Percentiles rank a stretch among this genome's conserved stretches.
Conservation (phyloP, 2,113 vertebrate genomes). For the Myotis lucifugus region DNA sequence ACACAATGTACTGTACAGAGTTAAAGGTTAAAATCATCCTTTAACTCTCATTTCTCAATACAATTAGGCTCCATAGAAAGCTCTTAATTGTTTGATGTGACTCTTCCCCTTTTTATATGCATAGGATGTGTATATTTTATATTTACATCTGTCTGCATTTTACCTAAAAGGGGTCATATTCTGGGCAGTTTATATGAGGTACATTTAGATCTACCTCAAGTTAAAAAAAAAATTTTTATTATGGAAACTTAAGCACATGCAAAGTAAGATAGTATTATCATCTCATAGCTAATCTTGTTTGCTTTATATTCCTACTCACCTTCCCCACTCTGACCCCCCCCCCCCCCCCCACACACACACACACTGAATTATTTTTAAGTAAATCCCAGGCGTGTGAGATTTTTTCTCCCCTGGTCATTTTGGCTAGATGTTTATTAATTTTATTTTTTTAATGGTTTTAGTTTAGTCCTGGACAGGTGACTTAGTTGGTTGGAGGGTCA, state of each 20-base stretch:
- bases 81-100: background rate
- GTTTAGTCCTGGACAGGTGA: background rate
- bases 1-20: background rate
- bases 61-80: background rate
- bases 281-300: background rate
- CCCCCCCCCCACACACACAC: background rate
- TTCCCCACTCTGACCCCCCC: background rate
- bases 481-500: background rate
- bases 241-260: background rate
- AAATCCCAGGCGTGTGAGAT: background rate
- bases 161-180: constrained; percentile 11
- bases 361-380: background rate
- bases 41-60: background rate
- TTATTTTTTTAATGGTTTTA: background rate
- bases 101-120: background rate
- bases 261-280: background rate
- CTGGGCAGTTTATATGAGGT: background rate
- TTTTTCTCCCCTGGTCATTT: no score
- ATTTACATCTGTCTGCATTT: background rate
- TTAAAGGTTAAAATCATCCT: background rate
- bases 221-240: background rate
- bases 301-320: background rate
- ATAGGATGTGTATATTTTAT: background rate
- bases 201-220: background rate
- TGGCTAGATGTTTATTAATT: background rate